A percentile compares a stretch with the other conserved stretches of the same genome.
These are phyloP conservation scores for Perizoma flavofasciatum DNA, from an alignment of 2,888 invertebrate species.

Conservation along the genomic window DNA sequence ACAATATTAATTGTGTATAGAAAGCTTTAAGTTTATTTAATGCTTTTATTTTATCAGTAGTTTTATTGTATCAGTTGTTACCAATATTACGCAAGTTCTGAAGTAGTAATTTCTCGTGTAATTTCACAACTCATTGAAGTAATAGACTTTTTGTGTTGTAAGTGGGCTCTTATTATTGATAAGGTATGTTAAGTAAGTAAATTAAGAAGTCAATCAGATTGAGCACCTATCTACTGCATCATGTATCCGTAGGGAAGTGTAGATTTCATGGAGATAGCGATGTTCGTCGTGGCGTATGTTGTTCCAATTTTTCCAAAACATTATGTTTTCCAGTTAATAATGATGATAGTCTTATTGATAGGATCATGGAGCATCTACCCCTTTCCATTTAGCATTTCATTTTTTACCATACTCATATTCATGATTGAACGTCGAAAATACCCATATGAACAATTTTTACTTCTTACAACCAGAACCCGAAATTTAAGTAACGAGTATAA, in stretches of 20 bases:
- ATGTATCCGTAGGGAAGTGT: no score
- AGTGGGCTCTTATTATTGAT: conserved; percentile 32
- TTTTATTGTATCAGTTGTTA: no score
- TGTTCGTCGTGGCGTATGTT: no score
- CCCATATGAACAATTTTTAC: no score
- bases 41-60: conserved; percentile 33
- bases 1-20: conserved; percentile 29
- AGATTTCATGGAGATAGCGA: no score
- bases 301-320: no score
- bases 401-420: neutral
- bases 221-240: conserved; percentile 5
- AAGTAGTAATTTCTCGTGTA: conserved; percentile 24
- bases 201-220: conserved; percentile 27
- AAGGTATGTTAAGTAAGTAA: conserved; percentile 30
- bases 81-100: conserved; percentile 27
- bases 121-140: conserved; percentile 33
- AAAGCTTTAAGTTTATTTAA: conserved; percentile 25
- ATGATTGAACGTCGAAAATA: neutral
- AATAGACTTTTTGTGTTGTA: conserved; percentile 32
- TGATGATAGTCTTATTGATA: no score
- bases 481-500: no score
- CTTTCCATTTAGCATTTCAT: neutral
- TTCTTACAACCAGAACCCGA: no score
- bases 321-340: no score
- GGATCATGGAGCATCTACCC: neutral